phyloP scores from a whole-genome alignment of 2,888 invertebrate genomes.

The Nymphalis c-album region DNA sequence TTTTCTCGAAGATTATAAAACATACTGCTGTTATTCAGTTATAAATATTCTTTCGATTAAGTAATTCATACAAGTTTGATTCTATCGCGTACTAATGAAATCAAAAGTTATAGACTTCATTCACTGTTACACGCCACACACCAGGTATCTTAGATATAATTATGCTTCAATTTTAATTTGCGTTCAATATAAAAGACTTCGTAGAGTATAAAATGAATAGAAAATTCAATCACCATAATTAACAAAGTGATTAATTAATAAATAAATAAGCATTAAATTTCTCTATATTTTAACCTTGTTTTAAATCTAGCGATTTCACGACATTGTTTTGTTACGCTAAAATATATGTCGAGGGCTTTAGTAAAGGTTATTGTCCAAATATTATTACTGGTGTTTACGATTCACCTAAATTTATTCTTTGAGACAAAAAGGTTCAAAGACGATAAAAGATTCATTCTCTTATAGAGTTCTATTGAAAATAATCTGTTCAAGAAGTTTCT shows the following conservation, averaged over 20 bases:
- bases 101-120: constrained; percentile 2
- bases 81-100: background rate
- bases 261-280: constrained; percentile 63
- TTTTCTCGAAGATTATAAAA: constrained; percentile 55
- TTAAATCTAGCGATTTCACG: constrained; percentile 75
- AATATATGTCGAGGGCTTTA: constrained; percentile 80
- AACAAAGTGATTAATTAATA: constrained; percentile 38
- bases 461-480: background rate
- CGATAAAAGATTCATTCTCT: background rate
- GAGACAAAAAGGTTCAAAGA: constrained; percentile 4
- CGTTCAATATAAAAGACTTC: no score
- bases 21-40: constrained; percentile 16
- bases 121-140: background rate
- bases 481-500: no score
- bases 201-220: no score
- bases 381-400: constrained; percentile 11
- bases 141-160: background rate
- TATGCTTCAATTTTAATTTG: background rate
- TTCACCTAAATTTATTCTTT: constrained; percentile 24
- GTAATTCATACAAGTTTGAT: constrained; percentile 17
- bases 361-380: constrained; percentile 64
- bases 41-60: constrained; percentile 13
- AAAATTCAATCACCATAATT: background rate
- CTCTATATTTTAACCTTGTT: constrained; percentile 67
- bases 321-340: constrained; percentile 73